These are phyloP conservation scores for Procambarus virginalis DNA, from an alignment of 1,140 invertebrate genomes.

Conservation along the genomic window DNA sequence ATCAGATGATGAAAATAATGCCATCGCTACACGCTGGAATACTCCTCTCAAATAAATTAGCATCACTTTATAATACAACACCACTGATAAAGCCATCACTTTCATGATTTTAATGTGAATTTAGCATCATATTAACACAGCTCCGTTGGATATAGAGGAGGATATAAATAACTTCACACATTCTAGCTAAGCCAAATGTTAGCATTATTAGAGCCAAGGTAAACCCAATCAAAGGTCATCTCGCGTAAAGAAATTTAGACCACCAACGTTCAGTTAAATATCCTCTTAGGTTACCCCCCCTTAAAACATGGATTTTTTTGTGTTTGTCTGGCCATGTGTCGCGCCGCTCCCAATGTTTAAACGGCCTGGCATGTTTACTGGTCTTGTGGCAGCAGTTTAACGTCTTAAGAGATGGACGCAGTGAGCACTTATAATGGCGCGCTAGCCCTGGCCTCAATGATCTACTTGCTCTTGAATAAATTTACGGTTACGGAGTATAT, in stretches of 20 bases:
- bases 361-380: slow-evolving; percentile 46
- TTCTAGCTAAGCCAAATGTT: not conserved
- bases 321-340: slow-evolving; percentile 24
- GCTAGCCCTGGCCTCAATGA: slow-evolving; percentile 30
- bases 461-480: slow-evolving; percentile 51
- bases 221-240: not conserved
- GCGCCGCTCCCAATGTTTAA: slow-evolving; percentile 38
- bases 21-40: no score
- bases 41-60: no score
- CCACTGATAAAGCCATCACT: no score
- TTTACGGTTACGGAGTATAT: slow-evolving; percentile 32
- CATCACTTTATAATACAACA: no score
- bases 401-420: slow-evolving; percentile 36
- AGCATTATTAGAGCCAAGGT: not conserved
- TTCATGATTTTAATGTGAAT: no score
- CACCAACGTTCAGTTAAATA: slow-evolving; percentile 34
- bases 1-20: no score
- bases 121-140: no score
- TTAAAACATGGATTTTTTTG: slow-evolving; percentile 36
- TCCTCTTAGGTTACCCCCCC: slow-evolving; percentile 44
- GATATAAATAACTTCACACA: no score
- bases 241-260: not conserved
- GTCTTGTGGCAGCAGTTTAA: slow-evolving; percentile 58
- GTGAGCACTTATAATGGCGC: slow-evolving; percentile 21
- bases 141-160: no score